Evolutionary conservation across 35 echinoderm and acorn worm genomes (phyloP).

Genomic region (Diadema setosum): DNA sequence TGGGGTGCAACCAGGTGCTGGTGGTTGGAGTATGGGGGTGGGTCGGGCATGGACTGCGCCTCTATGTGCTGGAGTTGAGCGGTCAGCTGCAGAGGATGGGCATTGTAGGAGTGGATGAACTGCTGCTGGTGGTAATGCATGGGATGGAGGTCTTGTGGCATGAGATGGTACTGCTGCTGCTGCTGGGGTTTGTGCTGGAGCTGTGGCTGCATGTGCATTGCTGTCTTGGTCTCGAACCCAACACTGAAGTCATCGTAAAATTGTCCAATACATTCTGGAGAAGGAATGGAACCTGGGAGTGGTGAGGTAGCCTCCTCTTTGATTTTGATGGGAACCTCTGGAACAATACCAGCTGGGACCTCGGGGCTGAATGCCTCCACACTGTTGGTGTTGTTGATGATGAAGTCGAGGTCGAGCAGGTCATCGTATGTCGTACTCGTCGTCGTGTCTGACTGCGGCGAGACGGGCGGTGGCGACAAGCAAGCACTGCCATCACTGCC

Average conservation of each 20-base stretch:
- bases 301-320: conserved; percentile 85
- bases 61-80: conserved; percentile 51
- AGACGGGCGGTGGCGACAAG: conserved; percentile 56
- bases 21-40: conserved; percentile 12
- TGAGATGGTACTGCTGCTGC: conserved; percentile 23
- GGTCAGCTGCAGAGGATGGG: conserved; percentile 13
- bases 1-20: conserved; percentile 33
- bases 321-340: conserved; percentile 41
- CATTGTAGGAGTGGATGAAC: conserved; percentile 19
- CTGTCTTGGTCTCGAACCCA: background rate
- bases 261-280: conserved; percentile 9
- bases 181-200: background rate
- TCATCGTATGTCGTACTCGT: conserved; percentile 31
- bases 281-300: background rate
- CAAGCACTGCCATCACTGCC: conserved; percentile 67
- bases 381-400: conserved; percentile 75
- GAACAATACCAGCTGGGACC: background rate
- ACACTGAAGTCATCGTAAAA: conserved; percentile 5
- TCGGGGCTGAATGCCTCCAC: background rate
- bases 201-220: conserved; percentile 36
- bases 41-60: conserved; percentile 47
- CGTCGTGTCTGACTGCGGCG: background rate
- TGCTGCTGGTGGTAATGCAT: conserved; percentile 33
- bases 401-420: conserved; percentile 93
- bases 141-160: conserved; percentile 16